phyloP scores from a whole-genome alignment of 2,888 invertebrate species.

The Diabrotica balteata region DNA sequence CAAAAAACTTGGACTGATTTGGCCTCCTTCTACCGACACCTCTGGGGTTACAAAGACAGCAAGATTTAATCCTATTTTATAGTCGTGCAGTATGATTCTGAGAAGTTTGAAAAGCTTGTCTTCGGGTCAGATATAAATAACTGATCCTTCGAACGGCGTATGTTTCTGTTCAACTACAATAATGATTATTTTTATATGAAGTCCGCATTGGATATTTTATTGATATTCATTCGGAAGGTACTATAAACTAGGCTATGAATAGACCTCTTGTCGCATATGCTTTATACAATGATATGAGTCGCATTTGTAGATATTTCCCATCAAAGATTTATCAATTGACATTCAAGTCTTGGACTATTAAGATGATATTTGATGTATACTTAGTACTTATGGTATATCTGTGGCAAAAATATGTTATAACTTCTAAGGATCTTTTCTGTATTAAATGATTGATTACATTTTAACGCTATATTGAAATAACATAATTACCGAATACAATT shows the following conservation, averaged over 20 bases:
- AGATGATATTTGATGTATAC: no score
- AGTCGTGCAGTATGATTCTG: conserved; percentile 44
- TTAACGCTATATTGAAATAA: no score
- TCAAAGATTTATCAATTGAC: not conserved
- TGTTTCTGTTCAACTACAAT: conserved; percentile 19
- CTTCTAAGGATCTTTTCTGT: no score
- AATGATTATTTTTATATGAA: conserved; percentile 19
- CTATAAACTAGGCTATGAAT: conserved; percentile 10
- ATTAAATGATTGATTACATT: no score
- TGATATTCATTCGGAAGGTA: conserved; percentile 18
- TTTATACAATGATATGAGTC: conserved; percentile 2
- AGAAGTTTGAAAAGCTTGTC: conserved; percentile 38
- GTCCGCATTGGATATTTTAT: conserved; percentile 20
- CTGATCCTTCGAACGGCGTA: conserved; percentile 20
- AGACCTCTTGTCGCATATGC: not conserved
- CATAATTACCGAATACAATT: no score
- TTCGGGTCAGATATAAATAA: conserved; percentile 32
- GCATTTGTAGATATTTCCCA: not conserved
- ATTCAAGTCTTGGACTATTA: no score
- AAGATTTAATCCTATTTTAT: conserved; percentile 47
- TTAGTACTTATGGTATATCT: no score
- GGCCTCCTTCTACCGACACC: not conserved
- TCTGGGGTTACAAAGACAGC: conserved; percentile 32
- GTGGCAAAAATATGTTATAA: no score
- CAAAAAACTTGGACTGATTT: not conserved